Base-by-base conservation (phyloP, 2,113 vertebrate genomes). In the Cariama cristata region DNA sequence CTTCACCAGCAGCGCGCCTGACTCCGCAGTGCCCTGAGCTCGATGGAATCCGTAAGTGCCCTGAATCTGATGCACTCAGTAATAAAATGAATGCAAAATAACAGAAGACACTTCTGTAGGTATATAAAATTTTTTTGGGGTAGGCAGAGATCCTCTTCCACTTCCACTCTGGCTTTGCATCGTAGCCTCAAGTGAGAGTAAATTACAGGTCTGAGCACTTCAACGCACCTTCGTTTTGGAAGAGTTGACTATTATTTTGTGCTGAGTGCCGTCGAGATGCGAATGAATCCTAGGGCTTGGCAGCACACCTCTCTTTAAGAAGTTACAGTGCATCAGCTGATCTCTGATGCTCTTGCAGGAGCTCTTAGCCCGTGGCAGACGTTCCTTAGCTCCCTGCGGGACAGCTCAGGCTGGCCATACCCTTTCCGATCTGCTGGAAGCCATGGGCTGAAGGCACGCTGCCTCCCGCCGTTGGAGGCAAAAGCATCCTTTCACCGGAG, bases 361-460 rank as follows among this genome's bases (percentile, higher is more conserved):
- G 80, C 66, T 93, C 52, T 55, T 40, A 47, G 77, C 58, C 85
- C 33, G 3, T 17, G 53, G 81, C 47, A 79, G 88, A 30, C 45
- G 79, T 71, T 97, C 45, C 42, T 58, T 64, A 23, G 55, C 20
- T 69, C 16, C 44, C 49, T 59, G 56, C 3, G 4, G 59, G 35
- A 38, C 49, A 73, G 53, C 87, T 89, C 38, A 20, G 10, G 52
- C 71, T 64, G 69, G 60, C 60, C 4, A 12, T 52, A 12, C 32
- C 80, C 22, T 35, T 14, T 63, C 59, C 35, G 40, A 32, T 44
- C 49, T 26, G 73, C 53, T 64, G 59, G 49, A 44, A 33, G 35
- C 45, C 0, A 0, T 14, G 42, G 56, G 73, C 14, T 21, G 30
- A 52, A 45, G 82, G 55, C 32, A 24, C 1, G 6, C 20, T 77